Conservation (phyloP, 2,113 vertebrate species). For the Gavialis gangeticus region DNA sequence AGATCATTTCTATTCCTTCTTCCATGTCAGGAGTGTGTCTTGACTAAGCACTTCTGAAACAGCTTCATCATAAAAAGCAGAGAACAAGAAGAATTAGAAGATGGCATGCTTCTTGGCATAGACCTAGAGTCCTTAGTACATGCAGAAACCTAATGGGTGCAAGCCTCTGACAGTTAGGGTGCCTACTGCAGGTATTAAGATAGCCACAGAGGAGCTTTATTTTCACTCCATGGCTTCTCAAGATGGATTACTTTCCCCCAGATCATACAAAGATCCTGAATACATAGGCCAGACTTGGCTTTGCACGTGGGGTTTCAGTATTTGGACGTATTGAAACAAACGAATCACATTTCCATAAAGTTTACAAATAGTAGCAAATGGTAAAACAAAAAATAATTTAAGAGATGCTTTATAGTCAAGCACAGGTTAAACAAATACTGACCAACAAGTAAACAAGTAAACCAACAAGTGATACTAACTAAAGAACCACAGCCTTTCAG, state of each 20-base stretch:
- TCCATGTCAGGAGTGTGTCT: neutral
- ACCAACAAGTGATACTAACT: neutral
- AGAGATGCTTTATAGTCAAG: neutral
- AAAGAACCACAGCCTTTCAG: neutral
- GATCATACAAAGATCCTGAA: neutral
- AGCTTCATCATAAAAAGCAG: neutral
- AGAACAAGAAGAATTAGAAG: no score
- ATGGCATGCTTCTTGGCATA: no score
- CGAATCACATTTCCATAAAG: neutral
- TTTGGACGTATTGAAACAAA: neutral
- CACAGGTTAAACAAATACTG: neutral
- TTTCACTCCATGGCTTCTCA: neutral
- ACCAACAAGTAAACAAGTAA: neutral
- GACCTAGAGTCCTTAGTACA: fast-evolving
- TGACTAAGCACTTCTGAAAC: neutral
- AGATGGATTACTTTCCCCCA: fast-evolving
- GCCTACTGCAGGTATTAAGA: fast-evolving
- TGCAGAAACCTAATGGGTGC: fast-evolving
- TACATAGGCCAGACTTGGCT: neutral
- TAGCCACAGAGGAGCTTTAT: fast-evolving
- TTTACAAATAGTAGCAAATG: neutral
- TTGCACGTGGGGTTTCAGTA: neutral
- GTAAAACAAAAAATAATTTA: neutral
- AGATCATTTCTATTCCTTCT: neutral
- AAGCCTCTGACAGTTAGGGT: fast-evolving